Evolutionary conservation across 2,113 vertebrate genomes (phyloP), one percentile per base, ranked within the genome.

Genomic region (Boleophthalmus pectinirostris): DNA sequence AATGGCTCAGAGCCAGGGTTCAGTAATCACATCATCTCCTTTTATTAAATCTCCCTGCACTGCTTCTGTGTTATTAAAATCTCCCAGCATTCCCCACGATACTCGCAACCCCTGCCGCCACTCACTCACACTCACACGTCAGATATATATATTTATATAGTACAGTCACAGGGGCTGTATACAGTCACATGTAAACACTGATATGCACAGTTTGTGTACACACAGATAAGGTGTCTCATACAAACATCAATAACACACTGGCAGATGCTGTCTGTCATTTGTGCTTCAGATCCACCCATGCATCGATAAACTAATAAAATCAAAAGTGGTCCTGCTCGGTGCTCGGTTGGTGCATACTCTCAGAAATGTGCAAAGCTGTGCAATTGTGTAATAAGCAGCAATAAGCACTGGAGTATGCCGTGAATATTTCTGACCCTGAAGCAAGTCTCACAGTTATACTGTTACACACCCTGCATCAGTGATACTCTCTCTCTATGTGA

Each of bases 31-130:
- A 96, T 96, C 94, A 96, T 95, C 94, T 95, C 94, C 91, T 92
- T 94, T 96, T 96, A 96, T 96, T 96, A 95, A 94, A 96, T 96
- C 95, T 95, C 94, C 92, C 94, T 94, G 95, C 92, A 93, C 94
- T 95, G 95, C 94, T 93, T 94, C 95, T 95, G 92, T 94, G 94
- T 96, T 96, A 96, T 96, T 96, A 96, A 96, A 96, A 96, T 95
- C 92, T 96, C 95, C 95, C 95, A 94, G 95, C 94, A 95, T 95
- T 92, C 95, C 86, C 93, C 91, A 92, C 92, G 89, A 94, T 90
- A 92, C 89, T 90, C 79, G 85, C 89, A 90, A 87, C 89, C 79
- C 60, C 90, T 92, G 89, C 82, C 88, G 89, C 85, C 84, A 84
- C 89, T 82, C 86, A 83, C 87, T 82, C 88, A 87, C 85, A 68